Evolutionary conservation across 2,888 invertebrate species (phyloP).

Genomic region (Rhogogaster chlorosoma): DNA sequence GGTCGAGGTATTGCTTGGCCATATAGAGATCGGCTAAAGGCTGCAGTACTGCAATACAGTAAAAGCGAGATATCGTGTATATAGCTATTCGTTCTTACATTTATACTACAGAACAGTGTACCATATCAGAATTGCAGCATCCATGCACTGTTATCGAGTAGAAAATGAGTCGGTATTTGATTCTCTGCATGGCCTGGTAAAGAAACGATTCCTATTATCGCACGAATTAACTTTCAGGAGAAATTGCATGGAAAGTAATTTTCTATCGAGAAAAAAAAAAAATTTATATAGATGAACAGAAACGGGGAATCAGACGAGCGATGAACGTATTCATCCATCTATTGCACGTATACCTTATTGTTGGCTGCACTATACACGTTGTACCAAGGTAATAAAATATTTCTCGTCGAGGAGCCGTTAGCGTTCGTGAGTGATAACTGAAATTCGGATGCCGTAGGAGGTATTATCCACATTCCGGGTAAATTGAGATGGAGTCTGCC

Average conservation of each 20-base stretch:
- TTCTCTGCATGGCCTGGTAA: conserved; percentile 1
- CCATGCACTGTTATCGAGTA: background rate
- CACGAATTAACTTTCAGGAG: too few relatives aligned
- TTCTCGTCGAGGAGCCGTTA: conserved; percentile 21
- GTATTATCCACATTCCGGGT: conserved; percentile 51
- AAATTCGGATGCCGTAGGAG: conserved; percentile 41
- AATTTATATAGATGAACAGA: background rate
- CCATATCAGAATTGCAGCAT: background rate
- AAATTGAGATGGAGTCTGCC: conserved; percentile 51
- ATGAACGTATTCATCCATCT: background rate
- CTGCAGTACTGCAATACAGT: background rate
- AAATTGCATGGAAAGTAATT: background rate
- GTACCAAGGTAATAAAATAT: background rate
- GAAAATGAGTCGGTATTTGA: background rate
- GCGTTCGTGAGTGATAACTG: conserved; percentile 36
- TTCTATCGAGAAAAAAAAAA: background rate
- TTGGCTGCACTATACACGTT: background rate
- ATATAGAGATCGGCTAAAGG: conserved; percentile 43
- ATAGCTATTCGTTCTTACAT: conserved; percentile 3
- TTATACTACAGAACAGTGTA: background rate
- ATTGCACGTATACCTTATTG: background rate
- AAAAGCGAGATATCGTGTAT: conserved; percentile 15
- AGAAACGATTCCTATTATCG: background rate
- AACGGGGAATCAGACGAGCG: background rate
- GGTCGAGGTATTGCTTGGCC: conserved; percentile 47